A percentile compares a stretch with the other conserved stretches of the same genome.
phyloP scores from a whole-genome alignment of 2,888 invertebrate species.

The Amiota minor region DNA sequence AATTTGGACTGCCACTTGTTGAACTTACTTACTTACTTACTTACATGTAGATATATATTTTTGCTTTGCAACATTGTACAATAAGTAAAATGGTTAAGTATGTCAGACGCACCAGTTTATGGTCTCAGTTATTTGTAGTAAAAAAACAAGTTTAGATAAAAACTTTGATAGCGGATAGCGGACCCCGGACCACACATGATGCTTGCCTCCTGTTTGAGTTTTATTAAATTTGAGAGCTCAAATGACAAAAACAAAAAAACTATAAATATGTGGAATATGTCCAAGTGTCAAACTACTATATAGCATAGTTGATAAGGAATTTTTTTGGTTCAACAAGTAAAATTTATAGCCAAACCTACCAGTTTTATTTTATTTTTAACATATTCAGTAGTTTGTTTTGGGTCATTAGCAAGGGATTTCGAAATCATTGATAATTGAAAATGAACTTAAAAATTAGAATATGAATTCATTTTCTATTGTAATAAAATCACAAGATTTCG shows the following conservation, averaged over 20 bases:
- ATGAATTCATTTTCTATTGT: too few relatives aligned
- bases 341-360: too few relatives aligned
- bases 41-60: too few relatives aligned
- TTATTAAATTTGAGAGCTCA: not conserved
- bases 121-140: not conserved
- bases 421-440: too few relatives aligned
- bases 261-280: not conserved
- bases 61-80: too few relatives aligned
- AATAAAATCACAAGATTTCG: not conserved
- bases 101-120: conserved; percentile 9
- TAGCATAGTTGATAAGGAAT: not conserved
- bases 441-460: too few relatives aligned
- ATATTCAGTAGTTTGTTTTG: too few relatives aligned
- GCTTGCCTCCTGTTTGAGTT: not conserved
- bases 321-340: too few relatives aligned
- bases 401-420: too few relatives aligned
- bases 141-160: conserved; percentile 16
- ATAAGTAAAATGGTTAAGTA: conserved; percentile 8
- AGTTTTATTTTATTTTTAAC: too few relatives aligned
- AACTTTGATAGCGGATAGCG: not conserved
- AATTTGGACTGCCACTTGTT: conserved; percentile 7
- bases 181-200: not conserved
- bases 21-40: not conserved
- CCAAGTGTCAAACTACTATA: not conserved
- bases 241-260: not conserved